Conservation (phyloP, 2,113 vertebrate species). For the Riparia riparia region DNA sequence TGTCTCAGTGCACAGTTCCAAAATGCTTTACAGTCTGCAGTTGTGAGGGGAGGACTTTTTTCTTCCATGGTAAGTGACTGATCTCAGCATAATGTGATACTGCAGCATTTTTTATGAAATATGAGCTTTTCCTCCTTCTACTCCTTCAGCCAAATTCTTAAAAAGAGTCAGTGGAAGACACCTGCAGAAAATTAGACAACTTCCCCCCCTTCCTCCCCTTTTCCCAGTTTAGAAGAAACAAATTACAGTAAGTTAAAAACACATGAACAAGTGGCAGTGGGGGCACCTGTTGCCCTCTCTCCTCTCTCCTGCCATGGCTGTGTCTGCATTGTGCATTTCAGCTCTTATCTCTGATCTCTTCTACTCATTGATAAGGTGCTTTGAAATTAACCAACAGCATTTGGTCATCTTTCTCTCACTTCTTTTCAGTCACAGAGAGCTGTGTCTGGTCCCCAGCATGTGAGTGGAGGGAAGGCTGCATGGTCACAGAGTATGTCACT, state of each 20-base stretch:
- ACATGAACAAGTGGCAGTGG: neutral
- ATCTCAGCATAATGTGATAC: neutral
- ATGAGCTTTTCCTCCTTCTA: neutral
- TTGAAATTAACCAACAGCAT: neutral
- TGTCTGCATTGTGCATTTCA: neutral
- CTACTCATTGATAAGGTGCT: neutral
- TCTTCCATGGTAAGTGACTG: neutral
- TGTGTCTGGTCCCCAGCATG: neutral
- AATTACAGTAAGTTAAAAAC: neutral
- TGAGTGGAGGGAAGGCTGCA: neutral
- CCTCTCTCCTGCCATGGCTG: neutral
- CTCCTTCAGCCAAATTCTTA: neutral
- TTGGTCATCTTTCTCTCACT: neutral
- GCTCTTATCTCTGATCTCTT: neutral
- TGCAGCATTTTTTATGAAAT: neutral
- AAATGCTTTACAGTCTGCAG: neutral
- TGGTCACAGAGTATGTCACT: fast-evolving
- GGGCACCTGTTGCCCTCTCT: neutral
- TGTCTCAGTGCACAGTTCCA: neutral
- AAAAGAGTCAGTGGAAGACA: neutral
- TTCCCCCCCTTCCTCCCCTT: fast-evolving
- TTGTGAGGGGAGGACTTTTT: neutral
- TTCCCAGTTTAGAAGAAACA: neutral
- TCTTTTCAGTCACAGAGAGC: neutral
- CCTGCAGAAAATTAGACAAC: neutral